Evolutionary conservation across 2,888 invertebrate genomes (phyloP).

Genomic region (Pammene aurita): DNA sequence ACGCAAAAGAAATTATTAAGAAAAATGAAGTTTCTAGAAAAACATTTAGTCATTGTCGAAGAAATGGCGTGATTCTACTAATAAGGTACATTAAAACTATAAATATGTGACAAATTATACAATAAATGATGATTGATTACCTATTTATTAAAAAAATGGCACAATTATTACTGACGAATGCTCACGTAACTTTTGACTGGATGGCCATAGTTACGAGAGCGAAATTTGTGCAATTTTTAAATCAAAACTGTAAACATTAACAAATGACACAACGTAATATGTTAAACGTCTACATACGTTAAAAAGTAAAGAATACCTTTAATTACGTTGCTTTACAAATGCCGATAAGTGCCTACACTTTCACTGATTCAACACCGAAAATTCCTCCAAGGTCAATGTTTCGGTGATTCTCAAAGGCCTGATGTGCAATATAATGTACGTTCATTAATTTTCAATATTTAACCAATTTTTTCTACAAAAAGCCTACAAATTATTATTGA

Average conservation of each 20-base stretch:
- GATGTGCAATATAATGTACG: not conserved
- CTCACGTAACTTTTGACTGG: conserved; percentile 5
- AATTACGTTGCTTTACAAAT: conserved; percentile 4
- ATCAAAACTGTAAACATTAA: not conserved
- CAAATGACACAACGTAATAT: not conserved
- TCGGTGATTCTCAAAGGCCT: not conserved
- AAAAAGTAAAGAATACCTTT: too few relatives aligned
- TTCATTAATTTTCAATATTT: not conserved
- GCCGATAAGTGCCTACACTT: not conserved
- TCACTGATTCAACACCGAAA: not conserved
- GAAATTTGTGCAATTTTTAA: conserved; percentile 18
- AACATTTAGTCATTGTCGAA: not conserved
- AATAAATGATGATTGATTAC: not conserved
- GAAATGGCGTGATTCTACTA: conserved; percentile 19
- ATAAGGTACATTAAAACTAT: conserved; percentile 36
- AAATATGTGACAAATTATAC: not conserved
- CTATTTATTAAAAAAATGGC: conserved; percentile 25
- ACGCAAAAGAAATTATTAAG: conserved; percentile 1
- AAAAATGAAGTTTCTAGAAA: not conserved
- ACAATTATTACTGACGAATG: conserved; percentile 16
- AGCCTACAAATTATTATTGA: not conserved
- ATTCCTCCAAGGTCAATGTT: not conserved
- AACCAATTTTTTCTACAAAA: not conserved
- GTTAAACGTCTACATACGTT: too few relatives aligned
- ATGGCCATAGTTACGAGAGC: not conserved